phyloP scores from a whole-genome alignment of 2,113 vertebrate genomes.

The Melanostigma gelatinosum region DNA sequence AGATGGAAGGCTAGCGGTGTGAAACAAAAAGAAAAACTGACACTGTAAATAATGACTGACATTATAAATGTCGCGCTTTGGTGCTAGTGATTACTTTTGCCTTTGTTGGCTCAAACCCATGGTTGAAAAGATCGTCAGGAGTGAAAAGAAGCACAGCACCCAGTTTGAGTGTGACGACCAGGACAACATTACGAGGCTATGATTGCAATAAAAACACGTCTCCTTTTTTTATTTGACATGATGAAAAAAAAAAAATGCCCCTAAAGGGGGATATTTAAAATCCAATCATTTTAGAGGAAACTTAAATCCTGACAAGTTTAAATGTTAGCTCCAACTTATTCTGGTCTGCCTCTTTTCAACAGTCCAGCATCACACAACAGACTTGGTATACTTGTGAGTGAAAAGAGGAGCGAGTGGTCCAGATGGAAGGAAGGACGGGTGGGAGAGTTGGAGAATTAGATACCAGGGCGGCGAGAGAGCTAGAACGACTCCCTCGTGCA shows the following conservation, averaged over 20 bases:
- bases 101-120: slow-evolving; percentile 5
- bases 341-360: neutral
- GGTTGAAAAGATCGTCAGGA: slow-evolving; percentile 21
- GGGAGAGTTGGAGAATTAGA: slow-evolving; percentile 26
- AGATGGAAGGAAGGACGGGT: slow-evolving; percentile 40
- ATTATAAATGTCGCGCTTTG: slow-evolving; percentile 38
- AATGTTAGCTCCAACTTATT: neutral
- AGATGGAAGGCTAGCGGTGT: neutral
- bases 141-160: slow-evolving; percentile 19
- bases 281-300: neutral
- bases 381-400: slow-evolving; percentile 1
- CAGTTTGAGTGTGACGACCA: neutral
- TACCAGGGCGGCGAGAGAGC: slow-evolving; percentile 2
- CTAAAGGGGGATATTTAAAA: slow-evolving; percentile 3
- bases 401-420: slow-evolving; percentile 15
- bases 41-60: slow-evolving; percentile 35
- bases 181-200: neutral
- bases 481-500: slow-evolving; percentile 19
- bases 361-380: slow-evolving; percentile 35
- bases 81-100: slow-evolving; percentile 38
- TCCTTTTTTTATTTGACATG: neutral
- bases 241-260: neutral
- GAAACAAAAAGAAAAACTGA: slow-evolving; percentile 8
- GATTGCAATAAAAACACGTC: neutral
- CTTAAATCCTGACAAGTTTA: neutral